These are phyloP conservation scores for Achroia grisella DNA, from an alignment of 1,140 invertebrate species.

Conservation along the genomic window DNA sequence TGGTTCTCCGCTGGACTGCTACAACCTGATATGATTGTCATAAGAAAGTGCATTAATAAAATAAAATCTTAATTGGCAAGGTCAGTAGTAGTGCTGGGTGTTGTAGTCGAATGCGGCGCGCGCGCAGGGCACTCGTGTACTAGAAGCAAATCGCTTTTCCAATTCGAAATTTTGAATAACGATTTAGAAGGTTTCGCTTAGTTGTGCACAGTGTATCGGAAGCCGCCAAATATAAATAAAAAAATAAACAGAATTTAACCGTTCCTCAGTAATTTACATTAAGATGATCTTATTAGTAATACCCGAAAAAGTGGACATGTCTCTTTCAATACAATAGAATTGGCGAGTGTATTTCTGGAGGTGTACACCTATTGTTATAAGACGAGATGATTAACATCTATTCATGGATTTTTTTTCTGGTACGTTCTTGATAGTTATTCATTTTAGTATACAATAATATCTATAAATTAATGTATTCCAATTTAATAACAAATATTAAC, in stretches of 20 bases:
- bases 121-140: conserved; percentile 62
- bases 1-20: conserved; percentile 11
- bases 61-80: conserved; percentile 68
- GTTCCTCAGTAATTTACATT: conserved; percentile 4
- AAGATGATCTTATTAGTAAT: conserved; percentile 55
- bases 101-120: conserved; percentile 56
- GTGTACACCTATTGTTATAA: conserved; percentile 33
- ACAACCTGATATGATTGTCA: conserved; percentile 39
- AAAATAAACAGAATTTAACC: background rate
- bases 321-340: conserved; percentile 63
- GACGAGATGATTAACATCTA: conserved; percentile 58
- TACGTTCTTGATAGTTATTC: conserved; percentile 23
- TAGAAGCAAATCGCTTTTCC: conserved; percentile 63
- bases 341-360: conserved; percentile 26
- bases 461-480: too few species aligned
- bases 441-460: background rate
- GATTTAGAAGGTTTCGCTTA: conserved; percentile 58
- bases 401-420: conserved; percentile 56
- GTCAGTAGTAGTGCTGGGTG: conserved; percentile 44
- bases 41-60: conserved; percentile 71
- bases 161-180: conserved; percentile 41
- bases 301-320: conserved; percentile 63
- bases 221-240: conserved; percentile 11
- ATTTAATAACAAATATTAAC: too few species aligned
- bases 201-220: conserved; percentile 49